A percentile compares a stretch with the other conserved stretches of the same genome.
These are phyloP conservation scores for Empidonax alnorum DNA, from an alignment of 2,113 vertebrate species.

Conservation along the genomic window DNA sequence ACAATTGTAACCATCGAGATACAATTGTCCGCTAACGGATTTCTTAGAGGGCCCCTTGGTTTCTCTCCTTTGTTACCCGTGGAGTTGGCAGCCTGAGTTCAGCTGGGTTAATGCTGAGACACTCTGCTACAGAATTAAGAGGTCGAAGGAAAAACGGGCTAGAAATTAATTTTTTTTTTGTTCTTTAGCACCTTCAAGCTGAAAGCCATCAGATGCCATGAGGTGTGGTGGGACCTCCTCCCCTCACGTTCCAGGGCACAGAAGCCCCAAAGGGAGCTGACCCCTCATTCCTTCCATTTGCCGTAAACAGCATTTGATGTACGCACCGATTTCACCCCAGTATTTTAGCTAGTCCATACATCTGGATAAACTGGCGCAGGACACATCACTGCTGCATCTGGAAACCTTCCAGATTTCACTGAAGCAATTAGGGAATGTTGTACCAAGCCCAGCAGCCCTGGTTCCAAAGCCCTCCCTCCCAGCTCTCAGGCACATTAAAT, in stretches of 20 bases:
- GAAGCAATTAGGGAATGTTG: not conserved
- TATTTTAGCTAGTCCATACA: not conserved
- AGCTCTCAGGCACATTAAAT: not conserved
- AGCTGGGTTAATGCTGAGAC: not conserved
- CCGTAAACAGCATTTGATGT: not conserved
- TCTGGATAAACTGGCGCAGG: not conserved
- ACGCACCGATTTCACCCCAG: not conserved
- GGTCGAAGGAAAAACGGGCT: not conserved
- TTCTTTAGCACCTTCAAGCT: not conserved
- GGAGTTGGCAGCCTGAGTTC: not conserved
- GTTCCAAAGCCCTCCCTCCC: not conserved
- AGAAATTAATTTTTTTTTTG: not conserved
- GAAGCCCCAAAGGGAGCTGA: not conserved
- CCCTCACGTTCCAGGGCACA: not conserved
- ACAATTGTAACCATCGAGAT: not conserved
- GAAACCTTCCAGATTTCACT: not conserved
- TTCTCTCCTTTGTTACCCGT: not conserved
- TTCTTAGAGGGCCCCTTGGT: not conserved
- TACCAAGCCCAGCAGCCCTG: not conserved
- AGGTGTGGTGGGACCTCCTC: too few species aligned
- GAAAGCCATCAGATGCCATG: not conserved
- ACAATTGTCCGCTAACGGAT: not conserved
- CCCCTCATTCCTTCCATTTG: too few species aligned
- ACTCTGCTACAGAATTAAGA: not conserved
- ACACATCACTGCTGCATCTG: not conserved